Percentiles rank a stretch among this genome's conserved stretches.
phyloP scores from a whole-genome alignment of 2,113 vertebrate species.

The Rhea americana region DNA sequence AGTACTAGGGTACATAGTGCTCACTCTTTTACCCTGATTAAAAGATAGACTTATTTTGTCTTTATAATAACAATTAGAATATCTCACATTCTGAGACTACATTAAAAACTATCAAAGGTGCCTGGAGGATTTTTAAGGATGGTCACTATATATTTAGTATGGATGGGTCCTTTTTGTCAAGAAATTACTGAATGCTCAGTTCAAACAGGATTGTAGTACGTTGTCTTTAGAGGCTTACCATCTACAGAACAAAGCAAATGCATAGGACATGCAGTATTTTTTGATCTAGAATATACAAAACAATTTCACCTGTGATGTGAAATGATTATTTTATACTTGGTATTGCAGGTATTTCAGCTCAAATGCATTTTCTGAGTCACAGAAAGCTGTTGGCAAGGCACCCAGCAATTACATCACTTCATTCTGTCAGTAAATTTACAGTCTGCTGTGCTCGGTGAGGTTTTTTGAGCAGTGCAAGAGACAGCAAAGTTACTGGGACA shows the following conservation, averaged over 20 bases:
- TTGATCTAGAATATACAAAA: not conserved
- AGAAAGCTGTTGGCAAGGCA: not conserved
- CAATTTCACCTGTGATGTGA: not conserved
- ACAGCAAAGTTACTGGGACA: not conserved
- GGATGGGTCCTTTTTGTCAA: not conserved
- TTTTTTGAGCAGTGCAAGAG: not conserved
- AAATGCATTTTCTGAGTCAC: not conserved
- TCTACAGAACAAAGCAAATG: not conserved
- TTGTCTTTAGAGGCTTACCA: not conserved
- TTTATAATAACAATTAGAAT: not conserved
- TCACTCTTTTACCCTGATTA: not conserved
- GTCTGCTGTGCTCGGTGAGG: not conserved
- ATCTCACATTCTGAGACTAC: not conserved
- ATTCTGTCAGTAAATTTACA: not conserved
- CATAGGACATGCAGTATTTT: not conserved
- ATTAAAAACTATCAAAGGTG: not conserved
- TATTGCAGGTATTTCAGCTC: not conserved
- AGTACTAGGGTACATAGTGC: not conserved
- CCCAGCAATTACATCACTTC: not conserved
- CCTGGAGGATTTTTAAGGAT: not conserved
- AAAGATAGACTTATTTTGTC: not conserved
- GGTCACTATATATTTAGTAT: not conserved
- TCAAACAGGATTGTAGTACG: not conserved
- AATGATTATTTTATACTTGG: not conserved
- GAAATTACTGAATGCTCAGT: not conserved